phyloP scores from a whole-genome alignment of 2,797 vertebrate species.

The Falco cherrug region DNA sequence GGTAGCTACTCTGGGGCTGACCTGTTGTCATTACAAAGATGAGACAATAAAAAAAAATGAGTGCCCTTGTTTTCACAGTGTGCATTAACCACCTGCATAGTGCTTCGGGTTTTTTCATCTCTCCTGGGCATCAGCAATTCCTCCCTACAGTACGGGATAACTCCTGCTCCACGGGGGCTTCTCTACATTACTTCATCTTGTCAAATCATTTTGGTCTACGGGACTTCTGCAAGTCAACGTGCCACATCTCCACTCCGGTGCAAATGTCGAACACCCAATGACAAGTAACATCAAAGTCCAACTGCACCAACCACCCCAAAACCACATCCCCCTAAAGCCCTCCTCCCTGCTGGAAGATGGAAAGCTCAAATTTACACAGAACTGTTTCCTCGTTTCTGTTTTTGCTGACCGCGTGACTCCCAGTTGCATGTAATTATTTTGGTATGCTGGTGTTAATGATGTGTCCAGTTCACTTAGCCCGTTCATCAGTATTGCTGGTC shows the following conservation, averaged over 20 bases:
- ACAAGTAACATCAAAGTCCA: fast-evolving
- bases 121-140: neutral
- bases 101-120: neutral
- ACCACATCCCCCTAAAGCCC: neutral
- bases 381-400: neutral
- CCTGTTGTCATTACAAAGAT: neutral
- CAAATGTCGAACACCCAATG: neutral
- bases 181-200: neutral
- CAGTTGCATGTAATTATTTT: constrained; percentile 36
- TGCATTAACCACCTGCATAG: neutral
- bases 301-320: neutral
- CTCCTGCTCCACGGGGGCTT: neutral
- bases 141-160: neutral
- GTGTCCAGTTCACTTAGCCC: constrained; percentile 39
- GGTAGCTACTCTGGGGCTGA: neutral
- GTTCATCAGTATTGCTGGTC: constrained; percentile 58
- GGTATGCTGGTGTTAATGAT: constrained; percentile 45
- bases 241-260: neutral
- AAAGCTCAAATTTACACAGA: neutral
- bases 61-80: neutral
- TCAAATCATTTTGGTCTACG: neutral
- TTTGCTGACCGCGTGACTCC: constrained; percentile 41
- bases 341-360: neutral
- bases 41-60: neutral
- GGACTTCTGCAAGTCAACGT: neutral